Evolutionary conservation across 2,888 invertebrate species (phyloP), one percentile per base, ranked within the genome.

Genomic region (Isoperla grammatica): DNA sequence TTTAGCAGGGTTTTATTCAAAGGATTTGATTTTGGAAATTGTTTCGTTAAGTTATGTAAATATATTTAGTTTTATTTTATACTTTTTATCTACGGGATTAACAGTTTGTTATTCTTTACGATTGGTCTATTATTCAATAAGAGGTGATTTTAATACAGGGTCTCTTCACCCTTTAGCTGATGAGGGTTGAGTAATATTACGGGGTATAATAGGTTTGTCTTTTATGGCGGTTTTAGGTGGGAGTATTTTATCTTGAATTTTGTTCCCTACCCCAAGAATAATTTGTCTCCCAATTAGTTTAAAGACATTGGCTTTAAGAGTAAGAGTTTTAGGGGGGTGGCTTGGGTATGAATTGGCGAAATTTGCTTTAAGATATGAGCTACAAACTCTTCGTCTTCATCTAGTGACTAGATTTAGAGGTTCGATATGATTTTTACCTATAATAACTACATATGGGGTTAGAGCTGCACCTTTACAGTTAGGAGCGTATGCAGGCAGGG

Each of bases 371-470:
- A n/a, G n/a, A n/a, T n/a, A n/a, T n/a, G n/a, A n/a, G n/a, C n/a
- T n/a, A n/a, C n/a, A n/a, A n/a, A n/a, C n/a, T n/a, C n/a, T n/a
- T n/a, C n/a, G n/a, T n/a, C n/a, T n/a, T n/a, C n/a, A n/a, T n/a
- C n/a, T n/a, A n/a, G n/a, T n/a, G n/a, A n/a, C n/a, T n/a, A n/a
- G n/a, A n/a, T n/a, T n/a, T n/a, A n/a, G n/a, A n/a, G 76, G 76
- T 67, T 65, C 63, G 23, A 82, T 82, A 68, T 82, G 81, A 71
- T 80, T 80, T 80, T 73, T 81, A 65, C 78, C 80, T 50, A 72
- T 68, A 70, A 72, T 79, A 69, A 75, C 74, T 3, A 75, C 76
- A n/a, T n/a, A n/a, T n/a, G n/a, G n/a, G n/a, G n/a, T n/a, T n/a
- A n/a, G n/a, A n/a, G n/a, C n/a, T n/a, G 67, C 76, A 72, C 74